These are phyloP conservation scores for Zaprionus lachaisei DNA, from an alignment of 1,140 invertebrate genomes.

Conservation along the genomic window DNA sequence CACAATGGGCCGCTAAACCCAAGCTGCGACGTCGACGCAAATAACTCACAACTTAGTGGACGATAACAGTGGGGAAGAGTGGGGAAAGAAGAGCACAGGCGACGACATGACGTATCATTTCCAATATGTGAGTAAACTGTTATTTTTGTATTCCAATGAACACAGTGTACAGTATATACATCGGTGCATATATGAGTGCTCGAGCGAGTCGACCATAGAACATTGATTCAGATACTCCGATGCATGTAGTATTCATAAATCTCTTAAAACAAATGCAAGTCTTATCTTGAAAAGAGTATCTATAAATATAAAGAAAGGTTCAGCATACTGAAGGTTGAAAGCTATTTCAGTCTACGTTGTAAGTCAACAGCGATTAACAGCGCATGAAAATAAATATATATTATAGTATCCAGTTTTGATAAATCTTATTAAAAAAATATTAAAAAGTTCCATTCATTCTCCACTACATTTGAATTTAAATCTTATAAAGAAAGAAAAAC, in stretches of 20 bases:
- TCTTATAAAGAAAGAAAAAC: no score
- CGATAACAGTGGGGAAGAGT: slow-evolving; percentile 7
- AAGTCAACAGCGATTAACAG: neutral
- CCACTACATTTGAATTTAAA: no score
- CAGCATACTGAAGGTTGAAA: neutral
- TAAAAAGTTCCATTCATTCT: no score
- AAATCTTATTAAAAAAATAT: no score
- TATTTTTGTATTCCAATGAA: slow-evolving; percentile 3
- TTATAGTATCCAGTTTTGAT: no score
- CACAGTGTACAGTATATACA: neutral
- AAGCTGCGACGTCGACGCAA: slow-evolving; percentile 55
- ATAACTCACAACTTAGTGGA: slow-evolving; percentile 61
- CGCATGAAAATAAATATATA: no score
- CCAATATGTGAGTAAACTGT: slow-evolving; percentile 7
- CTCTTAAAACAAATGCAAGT: neutral
- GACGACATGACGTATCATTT: slow-evolving; percentile 5
- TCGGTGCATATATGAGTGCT: neutral
- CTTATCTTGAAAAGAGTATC: neutral
- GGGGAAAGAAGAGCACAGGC: neutral
- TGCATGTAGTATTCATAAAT: neutral
- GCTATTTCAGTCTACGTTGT: neutral
- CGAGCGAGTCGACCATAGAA: neutral
- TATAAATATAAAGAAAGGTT: neutral
- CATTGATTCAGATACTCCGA: neutral
- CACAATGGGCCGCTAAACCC: slow-evolving; percentile 75